Evolutionary conservation across 1,140 invertebrate species (phyloP).

Genomic region (Argopecten irradians): DNA sequence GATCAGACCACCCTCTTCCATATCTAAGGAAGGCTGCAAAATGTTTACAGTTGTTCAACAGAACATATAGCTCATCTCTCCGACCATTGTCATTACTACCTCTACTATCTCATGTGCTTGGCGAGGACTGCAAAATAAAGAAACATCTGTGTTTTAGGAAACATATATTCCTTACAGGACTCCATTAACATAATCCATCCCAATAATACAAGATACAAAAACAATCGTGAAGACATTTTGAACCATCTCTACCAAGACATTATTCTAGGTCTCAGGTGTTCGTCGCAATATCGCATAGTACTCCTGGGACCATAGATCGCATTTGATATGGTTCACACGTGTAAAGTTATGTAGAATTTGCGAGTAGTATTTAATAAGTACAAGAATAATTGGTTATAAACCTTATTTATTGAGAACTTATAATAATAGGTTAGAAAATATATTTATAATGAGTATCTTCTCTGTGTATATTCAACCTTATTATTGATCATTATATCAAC

Average conservation of each 20-base stretch:
- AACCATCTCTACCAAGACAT: not conserved
- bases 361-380: no score
- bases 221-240: not conserved
- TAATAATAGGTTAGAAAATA: no score
- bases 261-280: no score
- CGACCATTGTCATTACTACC: constrained; percentile 49
- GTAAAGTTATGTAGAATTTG: no score
- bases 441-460: no score
- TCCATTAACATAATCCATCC: not conserved
- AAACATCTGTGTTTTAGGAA: no score
- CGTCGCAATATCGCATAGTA: no score
- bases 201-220: no score
- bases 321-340: no score
- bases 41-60: constrained; percentile 65
- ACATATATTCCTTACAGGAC: not conserved
- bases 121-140: constrained; percentile 48
- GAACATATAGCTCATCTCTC: constrained; percentile 57
- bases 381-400: no score
- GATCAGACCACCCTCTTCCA: constrained; percentile 54
- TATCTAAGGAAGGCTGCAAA: constrained; percentile 65
- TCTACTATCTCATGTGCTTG: constrained; percentile 46
- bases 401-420: no score
- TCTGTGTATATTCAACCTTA: not conserved
- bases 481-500: not conserved
- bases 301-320: no score